A percentile compares a stretch with the other conserved stretches of the same genome.
Evolutionary conservation across 2,888 invertebrate genomes (phyloP).

Genomic region (Stomorhina lunata): DNA sequence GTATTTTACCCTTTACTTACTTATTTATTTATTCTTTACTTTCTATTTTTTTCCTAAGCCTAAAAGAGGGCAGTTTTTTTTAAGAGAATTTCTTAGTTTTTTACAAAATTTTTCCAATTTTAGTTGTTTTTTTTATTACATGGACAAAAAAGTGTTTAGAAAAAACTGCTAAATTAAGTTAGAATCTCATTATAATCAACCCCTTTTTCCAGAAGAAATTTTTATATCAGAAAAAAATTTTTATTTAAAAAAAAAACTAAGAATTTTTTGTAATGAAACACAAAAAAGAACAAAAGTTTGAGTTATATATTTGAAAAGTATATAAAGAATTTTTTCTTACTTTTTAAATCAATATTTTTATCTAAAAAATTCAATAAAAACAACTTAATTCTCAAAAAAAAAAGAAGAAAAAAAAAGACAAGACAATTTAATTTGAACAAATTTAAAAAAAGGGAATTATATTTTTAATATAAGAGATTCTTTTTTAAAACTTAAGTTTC

Average conservation of each 20-base stretch:
- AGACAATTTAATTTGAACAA: background rate
- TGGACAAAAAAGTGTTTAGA: conserved; percentile 14
- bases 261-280: background rate
- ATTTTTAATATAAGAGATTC: background rate
- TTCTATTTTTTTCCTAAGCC: conserved; percentile 8
- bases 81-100: background rate
- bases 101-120: conserved; percentile 27
- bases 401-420: background rate
- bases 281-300: background rate
- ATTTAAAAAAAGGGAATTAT: background rate
- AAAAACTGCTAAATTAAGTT: conserved; percentile 59
- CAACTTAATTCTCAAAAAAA: conserved; percentile 1
- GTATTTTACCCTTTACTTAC: background rate
- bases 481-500: too few relatives aligned
- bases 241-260: conserved; percentile 8
- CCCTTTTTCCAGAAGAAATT: conserved; percentile 12
- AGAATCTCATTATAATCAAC: conserved; percentile 61
- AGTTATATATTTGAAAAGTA: background rate
- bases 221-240: background rate
- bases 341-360: conserved; percentile 20
- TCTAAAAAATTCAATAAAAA: background rate
- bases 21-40: too few relatives aligned
- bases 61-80: conserved; percentile 35
- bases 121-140: background rate
- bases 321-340: background rate